phyloP scores from a whole-genome alignment of 1,140 invertebrate genomes.

The Diorhabda sublineata region DNA sequence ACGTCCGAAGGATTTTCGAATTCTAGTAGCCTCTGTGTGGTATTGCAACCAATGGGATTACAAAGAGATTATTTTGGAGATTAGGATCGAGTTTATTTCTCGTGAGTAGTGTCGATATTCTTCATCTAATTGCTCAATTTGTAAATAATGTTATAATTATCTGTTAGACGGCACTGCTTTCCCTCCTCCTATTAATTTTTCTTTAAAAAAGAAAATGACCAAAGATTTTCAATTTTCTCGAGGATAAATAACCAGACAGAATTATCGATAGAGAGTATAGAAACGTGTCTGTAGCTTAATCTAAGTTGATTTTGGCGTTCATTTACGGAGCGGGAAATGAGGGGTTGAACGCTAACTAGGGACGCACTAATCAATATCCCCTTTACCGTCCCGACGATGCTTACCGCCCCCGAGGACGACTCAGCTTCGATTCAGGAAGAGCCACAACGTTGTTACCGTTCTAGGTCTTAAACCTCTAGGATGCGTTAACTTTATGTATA shows the following conservation, averaged over 20 bases:
- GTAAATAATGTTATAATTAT: too few relatives aligned
- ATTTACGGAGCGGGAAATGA: constrained; percentile 21
- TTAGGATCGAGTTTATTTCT: too few relatives aligned
- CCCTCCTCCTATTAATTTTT: too few relatives aligned
- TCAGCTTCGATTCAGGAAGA: constrained; percentile 34
- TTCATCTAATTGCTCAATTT: too few relatives aligned
- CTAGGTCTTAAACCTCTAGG: constrained; percentile 37
- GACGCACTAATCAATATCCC: constrained; percentile 45
- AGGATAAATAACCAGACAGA: not conserved
- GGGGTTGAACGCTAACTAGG: constrained; percentile 41
- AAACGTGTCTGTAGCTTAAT: constrained; percentile 9
- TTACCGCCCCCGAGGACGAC: constrained; percentile 18
- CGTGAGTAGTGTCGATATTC: too few relatives aligned
- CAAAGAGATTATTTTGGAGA: too few relatives aligned
- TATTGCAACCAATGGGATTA: too few relatives aligned
- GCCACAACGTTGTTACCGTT: constrained; percentile 38
- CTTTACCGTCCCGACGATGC: constrained; percentile 20
- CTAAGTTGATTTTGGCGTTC: constrained; percentile 15
- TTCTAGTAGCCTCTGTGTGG: too few relatives aligned
- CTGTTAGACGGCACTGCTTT: too few relatives aligned
- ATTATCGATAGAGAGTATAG: not conserved
- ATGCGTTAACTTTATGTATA: not conserved
- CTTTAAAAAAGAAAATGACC: too few relatives aligned
- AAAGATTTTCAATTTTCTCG: too few relatives aligned
- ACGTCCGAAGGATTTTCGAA: too few relatives aligned